Evolutionary conservation across 2,888 invertebrate genomes (phyloP).

Genomic region (Tenodera sinensis): DNA sequence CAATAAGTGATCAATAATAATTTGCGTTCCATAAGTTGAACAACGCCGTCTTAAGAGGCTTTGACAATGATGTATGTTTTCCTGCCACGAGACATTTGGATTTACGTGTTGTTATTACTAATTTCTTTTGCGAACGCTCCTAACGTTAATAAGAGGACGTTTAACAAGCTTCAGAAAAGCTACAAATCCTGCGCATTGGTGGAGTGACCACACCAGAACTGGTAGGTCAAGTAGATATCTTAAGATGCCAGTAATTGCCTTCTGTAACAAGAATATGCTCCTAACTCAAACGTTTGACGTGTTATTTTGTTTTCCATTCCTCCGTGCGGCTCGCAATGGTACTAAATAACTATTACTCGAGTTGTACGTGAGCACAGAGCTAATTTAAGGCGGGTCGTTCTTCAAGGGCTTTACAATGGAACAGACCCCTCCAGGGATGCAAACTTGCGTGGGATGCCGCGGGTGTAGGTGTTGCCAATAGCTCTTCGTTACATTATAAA

Average conservation of each 20-base stretch:
- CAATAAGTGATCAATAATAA: too few species aligned
- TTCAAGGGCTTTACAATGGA: not conserved
- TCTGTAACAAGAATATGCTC: not conserved
- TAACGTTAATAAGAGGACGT: not conserved
- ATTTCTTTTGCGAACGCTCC: not conserved
- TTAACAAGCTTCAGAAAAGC: not conserved
- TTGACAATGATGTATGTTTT: too few species aligned
- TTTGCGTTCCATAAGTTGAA: too few species aligned
- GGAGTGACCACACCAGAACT: not conserved
- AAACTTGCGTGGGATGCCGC: not conserved
- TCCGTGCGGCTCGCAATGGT: not conserved
- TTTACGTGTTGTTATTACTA: too few species aligned
- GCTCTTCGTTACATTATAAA: not conserved
- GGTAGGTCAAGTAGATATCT: not conserved
- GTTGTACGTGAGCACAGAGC: not conserved
- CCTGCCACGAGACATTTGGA: too few species aligned
- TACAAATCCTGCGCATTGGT: not conserved
- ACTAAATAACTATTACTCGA: not conserved
- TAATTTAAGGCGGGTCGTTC: not conserved
- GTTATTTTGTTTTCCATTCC: not conserved
- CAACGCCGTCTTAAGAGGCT: too few species aligned
- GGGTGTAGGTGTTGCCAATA: not conserved
- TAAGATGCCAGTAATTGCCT: not conserved
- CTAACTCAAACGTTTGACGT: not conserved
- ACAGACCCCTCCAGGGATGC: not conserved